A percentile compares a stretch with the other conserved stretches of the same genome.
Evolutionary conservation across 2,113 vertebrate genomes (phyloP).

Genomic region (Bubo blakistoni): DNA sequence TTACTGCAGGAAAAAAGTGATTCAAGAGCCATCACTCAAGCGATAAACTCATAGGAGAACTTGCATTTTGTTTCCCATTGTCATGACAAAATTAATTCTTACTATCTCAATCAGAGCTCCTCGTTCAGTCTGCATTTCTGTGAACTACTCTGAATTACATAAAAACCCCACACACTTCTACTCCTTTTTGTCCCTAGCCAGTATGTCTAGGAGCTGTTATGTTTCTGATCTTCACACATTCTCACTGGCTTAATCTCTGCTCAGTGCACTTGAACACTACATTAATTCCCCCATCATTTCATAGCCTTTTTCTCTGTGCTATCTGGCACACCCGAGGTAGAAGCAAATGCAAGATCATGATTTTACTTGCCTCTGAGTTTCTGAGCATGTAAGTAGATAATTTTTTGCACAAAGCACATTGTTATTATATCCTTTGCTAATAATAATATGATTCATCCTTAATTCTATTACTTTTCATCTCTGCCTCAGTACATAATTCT

Average conservation of each 20-base stretch:
- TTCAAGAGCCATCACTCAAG: background rate
- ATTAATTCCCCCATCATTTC: background rate
- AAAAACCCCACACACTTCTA: background rate
- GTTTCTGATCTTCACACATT: background rate
- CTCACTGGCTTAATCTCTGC: background rate
- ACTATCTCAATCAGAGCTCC: background rate
- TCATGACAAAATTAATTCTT: background rate
- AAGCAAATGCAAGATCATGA: background rate
- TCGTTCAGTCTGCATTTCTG: background rate
- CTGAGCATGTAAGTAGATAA: background rate
- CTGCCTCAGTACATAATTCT: background rate
- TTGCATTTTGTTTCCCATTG: background rate
- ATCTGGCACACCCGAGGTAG: background rate
- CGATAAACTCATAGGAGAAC: background rate
- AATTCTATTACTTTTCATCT: background rate
- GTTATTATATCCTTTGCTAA: background rate
- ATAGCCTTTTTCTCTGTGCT: background rate
- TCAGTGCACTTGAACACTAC: background rate
- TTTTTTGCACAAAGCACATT: background rate
- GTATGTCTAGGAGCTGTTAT: background rate
- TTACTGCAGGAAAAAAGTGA: background rate
- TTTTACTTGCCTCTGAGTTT: conserved; percentile 4
- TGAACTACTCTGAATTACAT: background rate
- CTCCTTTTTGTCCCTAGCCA: background rate
- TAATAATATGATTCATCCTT: background rate